Evolutionary conservation across 2,113 vertebrate genomes (phyloP).

Genomic region (Piliocolobus tephrosceles): DNA sequence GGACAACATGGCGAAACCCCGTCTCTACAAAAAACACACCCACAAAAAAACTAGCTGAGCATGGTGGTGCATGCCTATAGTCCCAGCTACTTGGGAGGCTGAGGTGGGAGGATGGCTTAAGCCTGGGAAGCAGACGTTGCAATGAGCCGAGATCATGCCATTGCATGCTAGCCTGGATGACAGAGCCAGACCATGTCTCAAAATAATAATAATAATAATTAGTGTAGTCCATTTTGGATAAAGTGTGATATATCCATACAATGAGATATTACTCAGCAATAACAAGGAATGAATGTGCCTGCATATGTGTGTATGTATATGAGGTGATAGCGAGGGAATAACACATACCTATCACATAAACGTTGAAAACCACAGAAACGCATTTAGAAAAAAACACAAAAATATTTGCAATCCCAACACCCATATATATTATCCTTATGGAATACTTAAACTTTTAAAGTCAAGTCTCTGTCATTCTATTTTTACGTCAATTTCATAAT

Average conservation of each 20-base stretch:
- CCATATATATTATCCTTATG: not conserved
- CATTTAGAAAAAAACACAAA: not conserved
- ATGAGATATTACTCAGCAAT: no score
- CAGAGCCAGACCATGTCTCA: no score
- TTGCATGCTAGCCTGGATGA: no score
- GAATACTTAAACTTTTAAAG: not conserved
- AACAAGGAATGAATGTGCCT: no score
- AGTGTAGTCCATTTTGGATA: no score
- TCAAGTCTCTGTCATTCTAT: not conserved
- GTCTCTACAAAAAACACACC: not conserved
- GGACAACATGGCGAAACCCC: not conserved
- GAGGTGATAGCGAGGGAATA: not conserved
- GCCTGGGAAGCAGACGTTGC: not conserved
- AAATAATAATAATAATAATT: no score
- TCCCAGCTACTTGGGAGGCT: not conserved
- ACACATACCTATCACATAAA: not conserved
- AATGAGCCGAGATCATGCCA: not conserved
- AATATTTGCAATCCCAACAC: not conserved
- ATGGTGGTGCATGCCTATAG: not conserved
- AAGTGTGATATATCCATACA: no score
- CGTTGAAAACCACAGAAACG: not conserved
- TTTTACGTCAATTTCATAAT: not conserved
- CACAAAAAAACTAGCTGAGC: not conserved
- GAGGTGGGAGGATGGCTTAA: not conserved
- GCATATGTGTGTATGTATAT: not conserved